Evolutionary conservation across 1,140 invertebrate genomes (phyloP), one percentile per base, ranked within the genome.

Genomic region (Odontomachus brunneus): DNA sequence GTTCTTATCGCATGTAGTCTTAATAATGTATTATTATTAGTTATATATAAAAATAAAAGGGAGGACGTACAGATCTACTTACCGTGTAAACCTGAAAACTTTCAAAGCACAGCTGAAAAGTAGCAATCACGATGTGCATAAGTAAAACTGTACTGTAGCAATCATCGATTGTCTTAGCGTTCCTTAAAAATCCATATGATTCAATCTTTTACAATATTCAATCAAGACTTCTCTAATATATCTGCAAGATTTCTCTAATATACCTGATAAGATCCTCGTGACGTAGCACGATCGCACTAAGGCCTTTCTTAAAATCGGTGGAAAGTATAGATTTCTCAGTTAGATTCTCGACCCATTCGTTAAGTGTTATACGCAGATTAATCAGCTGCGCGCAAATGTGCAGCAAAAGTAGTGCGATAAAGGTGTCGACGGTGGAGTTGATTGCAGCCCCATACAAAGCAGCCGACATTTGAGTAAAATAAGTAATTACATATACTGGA

Each of bases 401-500:
- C n/a, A 89, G 51, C 11, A 90, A 69, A 14, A 90, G 51, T 66
- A 87, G 84, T 2, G 82, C 72, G 3, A 89, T 72, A 11, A 90
- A 83, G 14, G 78, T 86, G 19, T 89, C 87, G 0, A 44, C 38
- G n/a, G 44, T n/a, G 4, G 44, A 75, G 26, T 75, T 75, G 29
- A 29, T 48, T 9, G 65, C 7, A 11, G 26, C 38, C 15, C 44
- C 15, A 17, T 65, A 75, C 29, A 62, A 1, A 12, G 59, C 73
- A 7, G 59, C 73, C 0, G 33, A 75, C 5, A 75, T 11, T 89
- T 95, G 95, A 49, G 93, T 91, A 0, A 89, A 14, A 83, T 93
- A 95, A 0, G 93, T 94, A 5, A 95, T 63, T 84, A 95, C 93
- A 75, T 94, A 95, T 0, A 90, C 90, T 15, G 94, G 93, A 7